phyloP scores from a whole-genome alignment of 2,113 vertebrate species.

The Vicugna pacos region DNA sequence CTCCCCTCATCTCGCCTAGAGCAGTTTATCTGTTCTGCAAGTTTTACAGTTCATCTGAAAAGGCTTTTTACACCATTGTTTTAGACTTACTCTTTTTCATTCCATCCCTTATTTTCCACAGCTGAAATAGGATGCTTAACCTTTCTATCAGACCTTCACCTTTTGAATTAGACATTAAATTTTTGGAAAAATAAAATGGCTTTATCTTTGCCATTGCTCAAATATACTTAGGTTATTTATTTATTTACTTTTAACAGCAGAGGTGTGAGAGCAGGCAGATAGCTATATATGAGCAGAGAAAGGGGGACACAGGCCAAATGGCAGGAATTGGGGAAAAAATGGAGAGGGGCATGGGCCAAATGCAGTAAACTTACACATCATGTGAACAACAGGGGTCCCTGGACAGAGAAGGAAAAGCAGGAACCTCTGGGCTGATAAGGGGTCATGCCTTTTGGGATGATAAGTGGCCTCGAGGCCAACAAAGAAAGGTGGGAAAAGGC shows the following conservation, averaged over 20 bases:
- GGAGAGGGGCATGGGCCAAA: no score
- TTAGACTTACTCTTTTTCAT: conserved; percentile 11
- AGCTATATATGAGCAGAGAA: no score
- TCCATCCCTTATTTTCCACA: conserved; percentile 30
- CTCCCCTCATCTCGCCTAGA: conserved; percentile 57
- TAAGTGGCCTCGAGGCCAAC: no score
- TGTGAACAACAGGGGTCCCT: no score
- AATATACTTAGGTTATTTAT: not conserved
- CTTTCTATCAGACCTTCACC: not conserved
- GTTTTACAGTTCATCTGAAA: conserved; percentile 55
- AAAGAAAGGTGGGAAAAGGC: no score
- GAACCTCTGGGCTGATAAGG: no score
- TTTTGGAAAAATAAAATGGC: conserved; percentile 28
- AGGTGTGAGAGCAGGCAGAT: no score
- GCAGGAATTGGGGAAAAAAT: no score
- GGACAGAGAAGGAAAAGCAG: no score
- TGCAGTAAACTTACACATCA: no score
- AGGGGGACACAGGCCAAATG: no score
- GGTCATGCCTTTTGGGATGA: no score
- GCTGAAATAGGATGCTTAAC: conserved; percentile 2
- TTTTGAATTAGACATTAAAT: not conserved
- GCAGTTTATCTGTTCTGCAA: conserved; percentile 61
- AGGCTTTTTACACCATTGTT: not conserved
- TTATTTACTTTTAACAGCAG: not conserved
- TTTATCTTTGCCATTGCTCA: conserved; percentile 16